These are phyloP conservation scores for Siniperca chuatsi DNA, from an alignment of 2,113 vertebrate species.

Conservation along the genomic window DNA sequence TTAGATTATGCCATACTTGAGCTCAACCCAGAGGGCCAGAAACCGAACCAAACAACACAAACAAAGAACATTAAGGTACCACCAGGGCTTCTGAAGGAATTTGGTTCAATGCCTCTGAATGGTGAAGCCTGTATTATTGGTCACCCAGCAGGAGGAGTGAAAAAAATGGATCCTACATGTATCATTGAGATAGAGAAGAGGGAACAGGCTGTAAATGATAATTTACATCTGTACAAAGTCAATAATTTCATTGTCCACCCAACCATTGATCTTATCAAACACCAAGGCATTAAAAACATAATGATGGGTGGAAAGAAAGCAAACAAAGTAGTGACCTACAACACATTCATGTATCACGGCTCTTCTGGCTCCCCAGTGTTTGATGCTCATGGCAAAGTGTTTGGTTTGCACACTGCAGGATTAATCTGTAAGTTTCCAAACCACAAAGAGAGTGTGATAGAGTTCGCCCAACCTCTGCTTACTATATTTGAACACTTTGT, in stretches of 20 bases:
- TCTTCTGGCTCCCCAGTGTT: constrained; percentile 61
- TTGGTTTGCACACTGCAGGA: constrained; percentile 48
- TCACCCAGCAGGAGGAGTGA: constrained; percentile 1
- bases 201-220: fast-evolving
- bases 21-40: not conserved
- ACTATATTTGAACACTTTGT: constrained; percentile 33
- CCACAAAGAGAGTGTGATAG: not conserved
- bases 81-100: constrained; percentile 31
- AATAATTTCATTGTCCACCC: fast-evolving
- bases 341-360: constrained; percentile 46
- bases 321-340: not conserved
- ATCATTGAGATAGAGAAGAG: constrained; percentile 36
- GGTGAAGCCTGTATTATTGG: constrained; percentile 50
- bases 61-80: not conserved
- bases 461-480: constrained; percentile 8
- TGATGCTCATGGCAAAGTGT: constrained; percentile 1
- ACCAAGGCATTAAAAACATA: not conserved
- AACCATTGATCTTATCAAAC: fast-evolving
- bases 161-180: constrained; percentile 33
- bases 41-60: not conserved
- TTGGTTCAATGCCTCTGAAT: not conserved
- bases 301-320: not conserved
- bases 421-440: fast-evolving
- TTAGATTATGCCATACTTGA: constrained; percentile 50
- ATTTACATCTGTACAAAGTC: not conserved